Evolutionary conservation across 2,113 vertebrate species (phyloP).

Genomic region (Egretta garzetta): DNA sequence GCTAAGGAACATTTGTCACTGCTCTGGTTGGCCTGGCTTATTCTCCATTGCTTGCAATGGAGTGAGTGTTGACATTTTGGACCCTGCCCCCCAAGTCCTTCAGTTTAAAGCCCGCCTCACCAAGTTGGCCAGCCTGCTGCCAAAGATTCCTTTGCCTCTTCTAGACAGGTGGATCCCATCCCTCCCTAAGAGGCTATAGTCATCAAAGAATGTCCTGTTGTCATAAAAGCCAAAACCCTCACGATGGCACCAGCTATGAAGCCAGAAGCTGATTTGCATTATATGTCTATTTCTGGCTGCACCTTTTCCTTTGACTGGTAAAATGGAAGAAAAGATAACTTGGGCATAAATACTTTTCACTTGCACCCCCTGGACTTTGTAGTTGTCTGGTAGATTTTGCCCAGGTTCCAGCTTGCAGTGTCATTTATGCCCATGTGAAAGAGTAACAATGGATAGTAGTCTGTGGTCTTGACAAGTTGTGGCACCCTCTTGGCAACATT

Average conservation of each 20-base stretch:
- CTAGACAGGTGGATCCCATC: neutral
- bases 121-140: neutral
- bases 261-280: neutral
- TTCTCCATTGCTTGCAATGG: neutral
- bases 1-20: neutral
- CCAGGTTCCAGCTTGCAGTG: neutral
- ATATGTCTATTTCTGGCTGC: neutral
- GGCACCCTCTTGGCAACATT: neutral
- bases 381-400: neutral
- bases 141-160: neutral
- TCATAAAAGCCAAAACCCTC: neutral
- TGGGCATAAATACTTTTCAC: neutral
- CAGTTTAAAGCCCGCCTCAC: neutral
- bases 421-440: neutral
- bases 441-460: neutral
- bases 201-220: neutral
- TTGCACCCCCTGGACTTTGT: neutral
- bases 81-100: neutral
- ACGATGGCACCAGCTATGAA: neutral
- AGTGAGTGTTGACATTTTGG: neutral
- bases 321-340: neutral
- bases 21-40: neutral
- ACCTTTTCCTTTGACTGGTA: neutral
- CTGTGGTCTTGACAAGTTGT: neutral
- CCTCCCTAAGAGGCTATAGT: neutral